Evolutionary conservation across 2,888 invertebrate genomes (phyloP), one percentile per base, ranked within the genome.

Genomic region (Eristalis intricaria): DNA sequence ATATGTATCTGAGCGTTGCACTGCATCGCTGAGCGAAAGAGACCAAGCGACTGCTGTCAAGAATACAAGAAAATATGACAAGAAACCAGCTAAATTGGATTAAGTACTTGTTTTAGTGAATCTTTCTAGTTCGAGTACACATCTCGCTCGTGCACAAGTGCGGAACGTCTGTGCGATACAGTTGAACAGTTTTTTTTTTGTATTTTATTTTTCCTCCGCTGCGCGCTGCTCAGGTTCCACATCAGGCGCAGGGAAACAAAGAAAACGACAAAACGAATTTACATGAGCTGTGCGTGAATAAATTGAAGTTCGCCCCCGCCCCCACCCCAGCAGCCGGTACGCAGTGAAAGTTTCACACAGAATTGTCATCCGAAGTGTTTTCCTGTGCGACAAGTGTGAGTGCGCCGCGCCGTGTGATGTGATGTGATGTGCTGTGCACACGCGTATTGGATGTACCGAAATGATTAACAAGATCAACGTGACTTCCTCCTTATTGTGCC

Each of bases 381-480:
- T 43, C n/a, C 15, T 50, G 10, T 13, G 26, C 22, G 38, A 63
- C 4, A 22, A 4, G 40, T 63, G 50, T 35, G 35, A 35, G 35
- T 35, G 35, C 35, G 35, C 35, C 35, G 10, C 35, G 35, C 29
- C 29, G 29, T 29, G 5, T 4, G 29, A 29, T 4, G n/a, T n/a
- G n/a, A n/a, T n/a, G n/a, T n/a, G n/a, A n/a, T n/a, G n/a, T n/a
- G n/a, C n/a, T n/a, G 5, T 50, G n/a, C 43, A 50, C 43, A 50
- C 43, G 43, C 43, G 43, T 50, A 64, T 15, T 32, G 23, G 32
- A 5, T 26, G 29, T 56, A 58, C 61, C 56, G 68, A 74, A 68
- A 74, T 66, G 81, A 66, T 82, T 84, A 80, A 84, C 87, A 84
- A 84, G 87, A 84, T 87, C 83, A 87, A 80, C 87, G 84, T 87